Evolutionary conservation across 2,888 invertebrate species (phyloP), one percentile per base, ranked within the genome.

Genomic region (Syrphus vitripennis): DNA sequence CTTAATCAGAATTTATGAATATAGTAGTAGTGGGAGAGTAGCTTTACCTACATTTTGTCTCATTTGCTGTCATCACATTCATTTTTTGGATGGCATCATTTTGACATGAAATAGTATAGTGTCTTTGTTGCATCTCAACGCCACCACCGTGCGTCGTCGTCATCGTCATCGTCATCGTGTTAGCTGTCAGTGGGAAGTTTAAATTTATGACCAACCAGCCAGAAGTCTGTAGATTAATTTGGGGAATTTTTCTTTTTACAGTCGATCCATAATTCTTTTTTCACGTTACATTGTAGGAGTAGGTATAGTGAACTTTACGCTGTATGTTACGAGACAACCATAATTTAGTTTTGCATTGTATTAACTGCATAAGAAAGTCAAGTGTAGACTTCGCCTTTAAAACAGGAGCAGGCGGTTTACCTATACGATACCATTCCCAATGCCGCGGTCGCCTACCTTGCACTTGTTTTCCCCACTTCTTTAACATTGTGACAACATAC

Each of bases 221-320:
- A 67, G 69, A 14, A 53, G 55, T 71, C 83, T 87, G 88, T 87
- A 90, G 89, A 90, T 91, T 91, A 91, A 91, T 91, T 91, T 90
- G 90, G 89, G n/a, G 57, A 69, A 81, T 24, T 63, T 55, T 70
- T 69, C 45, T 16, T n/a, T n/a, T n/a, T n/a, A n/a, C 19, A 31
- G 50, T 42, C 2, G 24, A 76, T 34, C 63, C 70, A 84, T 80
- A 78, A 81, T 71, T 77, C 83, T 80, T 88, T 57, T 50, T 24
- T n/a, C 34, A 34, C 75, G 65, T 78, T 69, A 81, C 88, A 87
- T 81, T 87, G 88, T 89, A 24, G n/a, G n/a, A n/a, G n/a, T 1
- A 16, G 12, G 2, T 34, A 7, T 21, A 87, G 83, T 16, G 26
- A 48, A 50, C 48, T 21, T 21, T 34, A 21, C 6, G 21, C 31